Conservation (phyloP, 2,888 invertebrate genomes). For the Furcula furcula region DNA sequence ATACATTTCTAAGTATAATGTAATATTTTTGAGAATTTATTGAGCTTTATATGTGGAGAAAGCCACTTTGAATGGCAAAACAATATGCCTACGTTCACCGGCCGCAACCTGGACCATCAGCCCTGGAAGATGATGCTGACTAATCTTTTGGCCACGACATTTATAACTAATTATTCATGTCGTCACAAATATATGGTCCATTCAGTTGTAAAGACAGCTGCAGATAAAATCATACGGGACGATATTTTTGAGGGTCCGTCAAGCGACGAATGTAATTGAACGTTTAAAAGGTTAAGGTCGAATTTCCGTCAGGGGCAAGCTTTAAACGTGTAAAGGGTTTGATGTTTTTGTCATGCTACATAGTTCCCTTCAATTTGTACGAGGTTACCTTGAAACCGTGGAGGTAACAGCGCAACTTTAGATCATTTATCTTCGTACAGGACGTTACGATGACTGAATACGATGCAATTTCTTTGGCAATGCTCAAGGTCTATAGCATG, state of each 20-base stretch:
- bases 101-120: no score
- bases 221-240: conserved; percentile 10
- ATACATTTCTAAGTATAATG: no score
- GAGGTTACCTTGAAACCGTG: conserved; percentile 28
- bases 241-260: conserved; percentile 25
- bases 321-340: conserved; percentile 30
- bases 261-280: conserved; percentile 20
- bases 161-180: no score
- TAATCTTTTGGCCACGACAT: no score
- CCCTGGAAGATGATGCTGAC: no score
- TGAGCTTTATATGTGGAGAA: no score
- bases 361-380: conserved; percentile 31
- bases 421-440: conserved; percentile 37
- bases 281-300: conserved; percentile 37
- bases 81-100: no score
- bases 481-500: conserved; percentile 31
- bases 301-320: conserved; percentile 27
- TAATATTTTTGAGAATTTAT: no score
- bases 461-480: conserved; percentile 36
- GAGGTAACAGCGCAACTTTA: conserved; percentile 24
- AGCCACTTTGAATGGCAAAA: no score
- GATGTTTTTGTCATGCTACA: conserved; percentile 21
- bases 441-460: conserved; percentile 26
- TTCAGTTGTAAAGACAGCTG: conserved; percentile 20
- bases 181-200: conserved; percentile 11